Base-by-base conservation (phyloP, 1,140 invertebrate genomes). In the Colletes gigas region DNA sequence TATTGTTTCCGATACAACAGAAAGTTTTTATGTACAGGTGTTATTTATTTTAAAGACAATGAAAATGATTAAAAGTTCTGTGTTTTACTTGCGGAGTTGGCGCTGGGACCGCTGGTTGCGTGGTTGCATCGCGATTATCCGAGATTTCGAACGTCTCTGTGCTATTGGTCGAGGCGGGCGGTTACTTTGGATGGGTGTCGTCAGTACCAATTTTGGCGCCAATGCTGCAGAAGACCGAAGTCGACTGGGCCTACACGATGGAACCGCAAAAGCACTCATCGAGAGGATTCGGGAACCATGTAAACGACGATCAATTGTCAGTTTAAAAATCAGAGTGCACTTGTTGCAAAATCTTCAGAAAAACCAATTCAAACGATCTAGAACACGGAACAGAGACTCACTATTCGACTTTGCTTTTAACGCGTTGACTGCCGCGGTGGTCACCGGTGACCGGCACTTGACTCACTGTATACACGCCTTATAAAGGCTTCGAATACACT, bases 61-160 rank as follows among this genome's bases (percentile, higher is more conserved):
- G 5, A 67, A n/a, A 10, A 60, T 71, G 3, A 60, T 3, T 55
- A 54, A 71, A 59, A 62, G 2, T 2, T 57, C 9, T 15, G 41
- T 44, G 44, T 84, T 39, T 63, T 12, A 50, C 63, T 83, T 62
- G 2, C 10, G 7, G 65, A 96, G 96, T 98, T 77, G 97, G 97
- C 15, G 97, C 96, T 30, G 97, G 97, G 3, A 97, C 97, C 4
- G 95, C 96, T 1, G 97, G 97, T 7, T 96, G 96, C 80, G 97
- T 97, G 0, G 86, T 98, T 17, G 97, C 97, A 1, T 95, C 96
- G 6, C 92, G 95, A 15, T 92, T 97, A 30, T 95, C 95, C 5
- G 95, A 96, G 87, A 92, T 95, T 69, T 91, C 93, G 15, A 94
- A 95, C 69, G 89, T 92, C 0, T 95, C 94, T 44, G 95, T 97